Evolutionary conservation across 1,140 invertebrate genomes (phyloP).

Genomic region (Agrilus planipennis): DNA sequence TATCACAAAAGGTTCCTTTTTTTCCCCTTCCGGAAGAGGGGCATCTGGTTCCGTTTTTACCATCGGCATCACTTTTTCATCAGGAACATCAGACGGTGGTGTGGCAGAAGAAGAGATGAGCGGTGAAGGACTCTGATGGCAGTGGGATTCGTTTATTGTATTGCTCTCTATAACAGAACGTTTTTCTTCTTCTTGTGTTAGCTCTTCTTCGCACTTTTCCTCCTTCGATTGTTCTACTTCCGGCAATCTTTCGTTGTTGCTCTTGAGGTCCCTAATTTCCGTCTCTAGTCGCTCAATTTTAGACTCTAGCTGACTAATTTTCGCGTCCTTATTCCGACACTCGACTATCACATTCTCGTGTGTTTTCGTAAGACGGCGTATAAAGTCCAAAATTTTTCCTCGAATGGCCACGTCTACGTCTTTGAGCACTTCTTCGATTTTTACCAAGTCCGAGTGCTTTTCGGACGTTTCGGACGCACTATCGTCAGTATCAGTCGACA

Average conservation of each 20-base stretch:
- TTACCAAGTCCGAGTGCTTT: conserved; percentile 18
- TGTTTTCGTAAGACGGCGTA: conserved; percentile 21
- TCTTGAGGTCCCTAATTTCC: conserved; percentile 11
- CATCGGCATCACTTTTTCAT: too few species aligned
- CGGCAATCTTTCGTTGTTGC: not conserved
- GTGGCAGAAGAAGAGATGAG: too few species aligned
- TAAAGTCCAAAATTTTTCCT: conserved; percentile 19
- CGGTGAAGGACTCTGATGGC: too few species aligned
- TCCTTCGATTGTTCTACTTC: conserved; percentile 10
- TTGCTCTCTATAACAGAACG: too few species aligned
- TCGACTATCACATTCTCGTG: conserved; percentile 19
- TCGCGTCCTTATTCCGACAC: conserved; percentile 20
- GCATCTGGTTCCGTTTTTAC: too few species aligned
- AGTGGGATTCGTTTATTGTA: too few species aligned
- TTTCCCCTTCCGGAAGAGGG: too few species aligned
- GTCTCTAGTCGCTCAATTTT: conserved; percentile 14
- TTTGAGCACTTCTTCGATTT: conserved; percentile 24
- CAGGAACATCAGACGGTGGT: too few species aligned
- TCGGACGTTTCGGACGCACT: conserved; percentile 29
- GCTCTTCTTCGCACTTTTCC: conserved; percentile 6
- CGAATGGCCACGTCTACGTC: conserved; percentile 12
- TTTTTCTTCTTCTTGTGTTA: too few species aligned
- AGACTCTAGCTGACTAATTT: conserved; percentile 19
- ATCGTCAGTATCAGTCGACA: conserved; percentile 49
- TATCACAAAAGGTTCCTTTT: too few species aligned